A percentile compares a stretch with the other conserved stretches of the same genome.
phyloP scores from a whole-genome alignment of 2,888 invertebrate genomes.

The Thalpophila matura region DNA sequence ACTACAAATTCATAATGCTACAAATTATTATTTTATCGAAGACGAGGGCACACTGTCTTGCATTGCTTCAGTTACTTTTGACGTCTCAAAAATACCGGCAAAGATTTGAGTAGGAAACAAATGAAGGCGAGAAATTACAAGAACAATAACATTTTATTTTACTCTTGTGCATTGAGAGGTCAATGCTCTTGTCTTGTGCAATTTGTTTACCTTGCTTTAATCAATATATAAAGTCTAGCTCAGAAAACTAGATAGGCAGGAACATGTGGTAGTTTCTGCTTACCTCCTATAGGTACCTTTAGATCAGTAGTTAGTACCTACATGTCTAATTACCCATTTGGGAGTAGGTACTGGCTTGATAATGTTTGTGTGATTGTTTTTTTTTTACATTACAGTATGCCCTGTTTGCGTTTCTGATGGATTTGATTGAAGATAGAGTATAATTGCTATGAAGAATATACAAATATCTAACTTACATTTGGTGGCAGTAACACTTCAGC shows the following conservation, averaged over 20 bases:
- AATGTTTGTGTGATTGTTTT: conserved; percentile 13
- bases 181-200: too few species aligned
- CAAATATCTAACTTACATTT: conserved; percentile 78
- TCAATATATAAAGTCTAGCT: not conserved
- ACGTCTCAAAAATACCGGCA: not conserved
- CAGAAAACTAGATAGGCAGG: not conserved
- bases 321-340: not conserved
- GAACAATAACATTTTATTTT: not conserved
- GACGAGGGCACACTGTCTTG: conserved; percentile 32
- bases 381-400: conserved; percentile 31
- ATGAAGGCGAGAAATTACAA: not conserved
- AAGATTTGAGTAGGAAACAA: not conserved
- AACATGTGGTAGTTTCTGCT: not conserved
- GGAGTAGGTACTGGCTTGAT: not conserved
- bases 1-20: too few species aligned
- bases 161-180: too few species aligned
- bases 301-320: not conserved
- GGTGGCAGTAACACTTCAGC: conserved; percentile 72
- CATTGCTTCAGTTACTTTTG: not conserved
- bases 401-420: conserved; percentile 42
- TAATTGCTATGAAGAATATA: conserved; percentile 11
- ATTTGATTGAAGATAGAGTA: conserved; percentile 17
- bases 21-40: not conserved
- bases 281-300: not conserved
- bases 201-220: not conserved